phyloP scores from a whole-genome alignment of 2,797 vertebrate species.

The Euthynnus affinis region DNA sequence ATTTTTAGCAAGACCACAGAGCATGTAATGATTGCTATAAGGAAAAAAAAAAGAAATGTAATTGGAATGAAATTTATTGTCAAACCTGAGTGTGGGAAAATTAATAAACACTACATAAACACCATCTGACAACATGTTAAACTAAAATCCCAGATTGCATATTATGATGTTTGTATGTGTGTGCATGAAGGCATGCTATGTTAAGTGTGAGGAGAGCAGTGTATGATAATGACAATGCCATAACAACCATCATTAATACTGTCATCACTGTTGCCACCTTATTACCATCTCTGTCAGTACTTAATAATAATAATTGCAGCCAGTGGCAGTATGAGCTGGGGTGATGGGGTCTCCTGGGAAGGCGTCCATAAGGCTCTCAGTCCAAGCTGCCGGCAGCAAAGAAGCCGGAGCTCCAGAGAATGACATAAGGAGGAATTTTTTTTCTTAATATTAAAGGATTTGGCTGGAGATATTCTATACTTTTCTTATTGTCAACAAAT shows the following conservation, averaged over 20 bases:
- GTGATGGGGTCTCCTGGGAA: background rate
- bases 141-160: background rate
- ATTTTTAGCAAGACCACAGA: constrained; percentile 8
- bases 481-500: too few relatives aligned
- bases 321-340: too few relatives aligned
- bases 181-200: background rate
- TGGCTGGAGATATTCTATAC: too few relatives aligned
- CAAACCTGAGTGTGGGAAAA: constrained; percentile 1
- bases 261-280: background rate
- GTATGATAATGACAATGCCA: background rate
- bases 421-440: too few relatives aligned
- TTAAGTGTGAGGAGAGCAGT: background rate
- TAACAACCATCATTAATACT: background rate
- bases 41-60: constrained; percentile 27
- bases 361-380: too few relatives aligned
- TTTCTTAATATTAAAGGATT: too few relatives aligned
- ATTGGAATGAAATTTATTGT: constrained; percentile 6
- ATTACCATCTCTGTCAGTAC: background rate
- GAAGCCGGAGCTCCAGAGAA: too few relatives aligned
- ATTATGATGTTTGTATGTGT: background rate
- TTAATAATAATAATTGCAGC: background rate
- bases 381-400: too few relatives aligned
- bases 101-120: constrained; percentile 1
- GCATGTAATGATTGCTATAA: background rate
- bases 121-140: background rate